Evolutionary conservation across 2,113 vertebrate genomes (phyloP), one percentile per base, ranked within the genome.

Genomic region (Mirza zaza): DNA sequence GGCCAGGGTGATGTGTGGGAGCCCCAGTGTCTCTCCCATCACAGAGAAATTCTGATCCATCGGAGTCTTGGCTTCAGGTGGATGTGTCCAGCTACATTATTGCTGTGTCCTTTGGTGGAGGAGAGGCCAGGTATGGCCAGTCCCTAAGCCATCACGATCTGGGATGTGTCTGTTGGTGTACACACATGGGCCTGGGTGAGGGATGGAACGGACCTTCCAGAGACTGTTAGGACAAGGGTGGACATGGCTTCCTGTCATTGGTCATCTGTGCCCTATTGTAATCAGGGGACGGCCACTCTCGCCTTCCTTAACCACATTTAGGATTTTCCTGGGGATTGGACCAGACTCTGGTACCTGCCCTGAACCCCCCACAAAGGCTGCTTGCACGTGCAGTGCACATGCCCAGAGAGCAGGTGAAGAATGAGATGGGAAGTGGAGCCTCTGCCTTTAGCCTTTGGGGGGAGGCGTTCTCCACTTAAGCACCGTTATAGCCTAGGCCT

Each of bases 251-350:
- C 91, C 55, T 59, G 21, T 18, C 39, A 10, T 34, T 93, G 29
- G 34, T 73, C 55, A 48, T 90, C 34, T 84, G 50, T 59, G 32
- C 50, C n/a, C 83, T 82, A 8, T 36, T 92, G 48, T 25, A 67
- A 15, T 79, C 32, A 77, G 50, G 45, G 79, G 59, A 92, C 86
- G 10, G 27, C 50, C 11, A 32, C 34, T 20, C 42, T 90, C 81
- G 45, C 34, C 32, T 79, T 77, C 20, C 42, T 81, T 93, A 89
- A 67, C 67, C 68, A 73, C 3, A 32, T 68, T 45, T 17, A 45
- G 18, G n/a, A 45, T 94, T 95, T 97, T 76, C 57, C 84, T 94
- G 18, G 39, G n/a, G 42, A 45, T 68, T 68, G 57, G 63, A 83
- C 61, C 27, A 89, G 52, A 85, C 34, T 55, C 25, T 42, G 39